These are phyloP conservation scores for Aleadryas rufinucha DNA, from an alignment of 2,113 vertebrate genomes.

Conservation along the genomic window DNA sequence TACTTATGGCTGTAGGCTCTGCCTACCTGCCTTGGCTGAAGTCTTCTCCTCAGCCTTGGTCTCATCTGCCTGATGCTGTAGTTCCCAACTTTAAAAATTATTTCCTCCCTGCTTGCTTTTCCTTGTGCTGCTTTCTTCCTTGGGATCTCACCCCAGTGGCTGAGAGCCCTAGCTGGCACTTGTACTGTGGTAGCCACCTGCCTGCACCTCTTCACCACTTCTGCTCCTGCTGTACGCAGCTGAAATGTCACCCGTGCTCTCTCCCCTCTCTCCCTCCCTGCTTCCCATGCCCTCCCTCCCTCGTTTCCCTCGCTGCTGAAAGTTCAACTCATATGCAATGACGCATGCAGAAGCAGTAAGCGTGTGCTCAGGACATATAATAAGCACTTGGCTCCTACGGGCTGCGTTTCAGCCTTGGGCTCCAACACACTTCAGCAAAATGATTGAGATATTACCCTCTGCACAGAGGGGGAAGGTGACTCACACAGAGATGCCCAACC, in stretches of 20 bases:
- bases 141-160: background rate
- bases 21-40: background rate
- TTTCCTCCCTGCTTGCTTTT: background rate
- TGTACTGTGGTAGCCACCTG: background rate
- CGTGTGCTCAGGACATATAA: background rate
- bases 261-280: background rate
- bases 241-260: background rate
- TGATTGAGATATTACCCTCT: background rate
- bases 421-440: background rate
- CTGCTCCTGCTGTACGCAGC: background rate
- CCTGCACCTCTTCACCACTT: background rate
- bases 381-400: background rate
- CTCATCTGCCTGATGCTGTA: background rate
- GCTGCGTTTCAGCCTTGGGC: background rate
- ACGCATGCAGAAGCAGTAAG: background rate
- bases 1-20: background rate
- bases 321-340: background rate
- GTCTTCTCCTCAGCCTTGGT: background rate
- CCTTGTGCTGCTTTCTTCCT: background rate
- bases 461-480: background rate
- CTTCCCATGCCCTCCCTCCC: background rate
- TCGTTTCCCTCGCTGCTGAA: background rate
- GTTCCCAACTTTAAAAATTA: background rate
- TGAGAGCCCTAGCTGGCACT: background rate
- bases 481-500: background rate